Conservation (phyloP, 2,888 invertebrate species). For the Blastobasis adustella region DNA sequence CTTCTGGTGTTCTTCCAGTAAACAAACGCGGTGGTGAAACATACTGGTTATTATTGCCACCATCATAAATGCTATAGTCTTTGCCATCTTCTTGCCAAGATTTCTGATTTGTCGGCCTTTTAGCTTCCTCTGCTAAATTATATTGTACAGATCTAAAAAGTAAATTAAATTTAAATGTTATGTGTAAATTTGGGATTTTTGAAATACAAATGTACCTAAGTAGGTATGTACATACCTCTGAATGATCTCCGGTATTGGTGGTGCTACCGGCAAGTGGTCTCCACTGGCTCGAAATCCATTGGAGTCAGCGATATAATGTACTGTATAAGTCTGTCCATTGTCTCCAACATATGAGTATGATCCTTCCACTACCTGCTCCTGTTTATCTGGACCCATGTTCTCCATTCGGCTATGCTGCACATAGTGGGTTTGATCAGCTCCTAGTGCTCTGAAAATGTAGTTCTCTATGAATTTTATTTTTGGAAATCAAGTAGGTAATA, state of each 20-base stretch:
- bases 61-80: constrained; percentile 26
- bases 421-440: constrained; percentile 70
- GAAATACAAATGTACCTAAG: not conserved
- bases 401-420: constrained; percentile 74
- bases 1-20: constrained; percentile 63
- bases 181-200: not conserved
- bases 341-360: constrained; percentile 78
- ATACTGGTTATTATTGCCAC: constrained; percentile 29
- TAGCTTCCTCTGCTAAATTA: constrained; percentile 66
- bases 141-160: constrained; percentile 57
- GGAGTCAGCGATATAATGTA: constrained; percentile 82
- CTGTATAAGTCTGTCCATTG: constrained; percentile 76
- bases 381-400: constrained; percentile 72
- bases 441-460: constrained; percentile 48
- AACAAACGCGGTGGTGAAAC: constrained; percentile 43
- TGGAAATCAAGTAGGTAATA: not conserved
- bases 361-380: constrained; percentile 76
- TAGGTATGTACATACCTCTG: constrained; percentile 61
- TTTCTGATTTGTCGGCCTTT: constrained; percentile 49
- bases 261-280: constrained; percentile 84
- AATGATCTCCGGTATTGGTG: constrained; percentile 82
- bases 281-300: constrained; percentile 86
- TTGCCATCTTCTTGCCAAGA: constrained; percentile 48
- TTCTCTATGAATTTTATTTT: not conserved
- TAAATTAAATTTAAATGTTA: not conserved